These are phyloP conservation scores for Colostygia pectinataria DNA, from an alignment of 2,888 invertebrate genomes.

Conservation along the genomic window DNA sequence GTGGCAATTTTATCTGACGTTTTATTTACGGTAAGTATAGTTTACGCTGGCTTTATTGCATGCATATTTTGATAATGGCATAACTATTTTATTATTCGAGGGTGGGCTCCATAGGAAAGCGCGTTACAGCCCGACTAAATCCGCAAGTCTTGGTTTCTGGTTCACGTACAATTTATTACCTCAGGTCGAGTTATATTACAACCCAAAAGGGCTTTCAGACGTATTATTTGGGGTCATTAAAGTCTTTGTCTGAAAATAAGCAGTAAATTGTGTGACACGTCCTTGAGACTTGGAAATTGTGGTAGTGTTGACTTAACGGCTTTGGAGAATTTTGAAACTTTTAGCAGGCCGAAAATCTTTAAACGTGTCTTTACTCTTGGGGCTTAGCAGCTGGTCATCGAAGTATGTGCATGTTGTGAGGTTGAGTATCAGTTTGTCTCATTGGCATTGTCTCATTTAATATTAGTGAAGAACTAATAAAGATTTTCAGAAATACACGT, in stretches of 20 bases:
- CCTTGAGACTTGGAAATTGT: slow-evolving; percentile 30
- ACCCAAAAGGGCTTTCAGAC: slow-evolving; percentile 39
- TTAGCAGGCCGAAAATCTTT: slow-evolving; percentile 16
- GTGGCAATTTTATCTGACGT: slow-evolving; percentile 53
- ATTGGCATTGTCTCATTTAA: too few relatives aligned
- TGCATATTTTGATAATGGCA: slow-evolving; percentile 62
- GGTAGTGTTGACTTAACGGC: slow-evolving; percentile 21
- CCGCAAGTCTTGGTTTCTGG: slow-evolving; percentile 41
- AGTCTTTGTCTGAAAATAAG: slow-evolving; percentile 43
- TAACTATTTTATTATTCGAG: slow-evolving; percentile 57
- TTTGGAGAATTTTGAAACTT: slow-evolving; percentile 17
- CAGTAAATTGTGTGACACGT: slow-evolving; percentile 26
- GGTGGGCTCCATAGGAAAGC: slow-evolving; percentile 36
- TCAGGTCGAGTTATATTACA: slow-evolving; percentile 43
- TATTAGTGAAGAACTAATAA: too few relatives aligned
- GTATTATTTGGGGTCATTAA: slow-evolving; percentile 47
- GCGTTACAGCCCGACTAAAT: slow-evolving; percentile 41
- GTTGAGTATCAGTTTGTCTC: too few relatives aligned
- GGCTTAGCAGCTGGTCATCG: slow-evolving; percentile 5
- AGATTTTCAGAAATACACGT: too few relatives aligned
- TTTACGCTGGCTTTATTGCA: slow-evolving; percentile 54
- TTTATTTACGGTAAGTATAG: slow-evolving; percentile 38
- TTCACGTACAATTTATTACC: slow-evolving; percentile 49
- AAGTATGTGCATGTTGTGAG: too few relatives aligned
- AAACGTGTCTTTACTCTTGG: slow-evolving; percentile 8